A percentile compares a stretch with the other conserved stretches of the same genome.
Conservation (phyloP, 2,888 invertebrate genomes). For the Eilema sororculum region DNA sequence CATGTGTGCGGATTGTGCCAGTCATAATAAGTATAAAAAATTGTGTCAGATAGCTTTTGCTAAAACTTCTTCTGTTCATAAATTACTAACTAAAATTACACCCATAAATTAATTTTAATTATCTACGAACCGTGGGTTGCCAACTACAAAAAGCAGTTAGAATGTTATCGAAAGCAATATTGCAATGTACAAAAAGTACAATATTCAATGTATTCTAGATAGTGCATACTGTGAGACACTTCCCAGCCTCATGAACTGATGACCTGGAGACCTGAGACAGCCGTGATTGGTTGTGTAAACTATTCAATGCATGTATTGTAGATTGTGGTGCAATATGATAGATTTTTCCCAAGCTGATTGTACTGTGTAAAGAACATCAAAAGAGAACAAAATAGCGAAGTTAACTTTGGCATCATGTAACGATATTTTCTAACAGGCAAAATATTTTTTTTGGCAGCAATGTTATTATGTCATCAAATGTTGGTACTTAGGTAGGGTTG, state of each 20-base stretch:
- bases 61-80: too few species aligned
- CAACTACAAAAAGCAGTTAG: not conserved
- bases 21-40: too few species aligned
- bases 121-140: not conserved
- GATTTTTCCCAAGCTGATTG: conserved; percentile 18
- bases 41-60: too few species aligned
- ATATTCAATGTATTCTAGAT: conserved; percentile 1
- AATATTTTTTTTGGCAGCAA: too few species aligned
- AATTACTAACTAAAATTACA: too few species aligned
- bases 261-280: conserved; percentile 15
- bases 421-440: too few species aligned
- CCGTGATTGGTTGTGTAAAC: conserved; percentile 13
- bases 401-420: too few species aligned
- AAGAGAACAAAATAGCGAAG: not conserved
- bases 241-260: conserved; percentile 27
- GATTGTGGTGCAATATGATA: conserved; percentile 28
- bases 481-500: too few species aligned
- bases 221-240: conserved; percentile 12
- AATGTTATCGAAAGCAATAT: conserved; percentile 4
- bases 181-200: conserved; percentile 15
- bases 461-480: too few species aligned
- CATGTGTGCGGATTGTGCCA: too few species aligned
- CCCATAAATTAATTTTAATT: not conserved
- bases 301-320: conserved; percentile 1
- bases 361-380: not conserved